Evolutionary conservation across 2,797 vertebrate species (phyloP), one percentile per base, ranked within the genome.

Genomic region (Microtus agrestis): DNA sequence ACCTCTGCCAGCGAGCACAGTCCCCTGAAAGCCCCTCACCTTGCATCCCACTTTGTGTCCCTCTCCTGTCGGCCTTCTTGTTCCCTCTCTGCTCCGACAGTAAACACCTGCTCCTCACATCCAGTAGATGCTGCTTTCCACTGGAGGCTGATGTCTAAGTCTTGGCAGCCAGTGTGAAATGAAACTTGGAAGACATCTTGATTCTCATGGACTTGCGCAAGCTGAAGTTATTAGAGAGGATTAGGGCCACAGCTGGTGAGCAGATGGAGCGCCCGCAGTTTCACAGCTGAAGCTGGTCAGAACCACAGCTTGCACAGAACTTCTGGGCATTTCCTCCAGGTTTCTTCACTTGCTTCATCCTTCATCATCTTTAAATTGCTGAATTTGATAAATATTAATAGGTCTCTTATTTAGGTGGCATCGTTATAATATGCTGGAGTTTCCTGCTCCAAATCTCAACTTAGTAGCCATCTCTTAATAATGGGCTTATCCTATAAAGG

Each of bases 181-280:
- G 86, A 97, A 97, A 97, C 98, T 98, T 97, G 97, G 97, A 95
- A 94, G 96, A 97, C 46, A 54, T 61, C 81, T 84, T 80, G 96
- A 96, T 98, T 98, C 98, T 98, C 98, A 97, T 97, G 98, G 97
- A 97, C 96, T 95, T 95, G 87, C 74, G 95, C 96, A 97, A 97
- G 95, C 97, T 96, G 93, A 94, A 97, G 96, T 98, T 98, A 98
- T 98, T 98, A 98, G 94, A 95, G 95, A 89, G 98, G 98, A 98
- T 98, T 98, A 98, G 97, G 89, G 94, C 91, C 96, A 94, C 99
- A 99, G 99, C 99, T 99, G 99, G 98, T 98, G 98, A 98, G 96
- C 99, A 99, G 98, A 99, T 99, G 99, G 98, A 98, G 98, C 98
- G 98, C 98, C 98, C 98, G 98, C 97, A 98, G 98, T 99, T 97